Percentiles rank a stretch among this genome's conserved stretches.
phyloP scores from a whole-genome alignment of 2,888 invertebrate genomes.

The Tiliacea aurago region DNA sequence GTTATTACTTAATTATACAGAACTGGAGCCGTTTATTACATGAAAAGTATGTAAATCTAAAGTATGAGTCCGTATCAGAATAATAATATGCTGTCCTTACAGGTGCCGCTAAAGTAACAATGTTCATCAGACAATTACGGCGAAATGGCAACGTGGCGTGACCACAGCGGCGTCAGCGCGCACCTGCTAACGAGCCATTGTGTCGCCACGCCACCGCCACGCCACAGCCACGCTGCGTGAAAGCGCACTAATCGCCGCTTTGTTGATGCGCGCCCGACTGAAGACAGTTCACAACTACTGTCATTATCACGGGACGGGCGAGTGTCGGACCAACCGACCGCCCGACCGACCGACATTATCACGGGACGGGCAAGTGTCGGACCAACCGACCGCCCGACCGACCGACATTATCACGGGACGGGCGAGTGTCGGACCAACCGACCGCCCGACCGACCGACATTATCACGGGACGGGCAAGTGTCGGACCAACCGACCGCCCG shows the following conservation, averaged over 20 bases:
- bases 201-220: slow-evolving; percentile 18
- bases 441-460: slow-evolving; percentile 21
- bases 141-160: slow-evolving; percentile 11
- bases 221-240: slow-evolving; percentile 13
- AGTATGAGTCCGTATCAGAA: not conserved
- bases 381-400: slow-evolving; percentile 10
- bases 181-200: slow-evolving; percentile 59
- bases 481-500: not conserved
- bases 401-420: slow-evolving; percentile 15
- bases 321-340: not conserved
- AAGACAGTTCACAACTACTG: slow-evolving; percentile 45
- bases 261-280: slow-evolving; percentile 42
- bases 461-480: slow-evolving; percentile 2
- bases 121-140: slow-evolving; percentile 13
- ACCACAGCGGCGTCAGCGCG: slow-evolving; percentile 35
- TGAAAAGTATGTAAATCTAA: not conserved
- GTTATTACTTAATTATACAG: slow-evolving; percentile 10
- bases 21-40: not conserved
- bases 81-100: not conserved
- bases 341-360: slow-evolving; percentile 11
- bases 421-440: not conserved
- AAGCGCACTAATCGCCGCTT: slow-evolving; percentile 43
- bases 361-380: not conserved
- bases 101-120: slow-evolving; percentile 7
- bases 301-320: slow-evolving; percentile 13